Base-by-base conservation (phyloP, 2,113 vertebrate species). In the Oreochromis tanganicae region DNA sequence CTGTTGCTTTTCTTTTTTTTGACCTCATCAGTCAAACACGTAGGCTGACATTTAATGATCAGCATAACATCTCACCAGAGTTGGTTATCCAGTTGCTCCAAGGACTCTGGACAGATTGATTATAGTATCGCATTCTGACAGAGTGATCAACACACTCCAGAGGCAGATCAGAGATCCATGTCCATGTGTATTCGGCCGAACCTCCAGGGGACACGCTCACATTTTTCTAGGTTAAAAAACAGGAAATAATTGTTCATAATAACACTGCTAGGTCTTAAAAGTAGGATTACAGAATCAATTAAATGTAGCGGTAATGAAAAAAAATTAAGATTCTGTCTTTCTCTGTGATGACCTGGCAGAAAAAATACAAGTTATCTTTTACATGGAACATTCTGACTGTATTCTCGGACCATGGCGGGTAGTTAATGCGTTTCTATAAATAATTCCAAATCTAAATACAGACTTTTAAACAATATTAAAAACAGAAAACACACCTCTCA, bases 91-190 rank as follows among this genome's bases (percentile, higher is more conserved):
- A 96, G 68, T 61, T 5, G 46, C 94, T 95, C 95, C 95, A 96
- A 48, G 82, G 82, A 85, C 93, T 86, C 2, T 48, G 19, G 8
- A 7, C 14, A 9, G 88, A 86, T 8, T 66, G 48, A 59, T 86
- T 85, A 61, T 83, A 90, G 59, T 94, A 34, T 86, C 94, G 92
- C 29, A 96, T 87, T 79, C 95, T 94, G 79, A 93, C 92, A 2
- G 91, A 95, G 87, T 96, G 95, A 87, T 95, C 86, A 2, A 80
- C 85, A 56, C 96, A 96, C 80, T 95, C 86, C 52, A 96, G 91
- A 24, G 96, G 96, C 66, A 95, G 57, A 7, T 89, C 80, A 9
- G 95, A 96, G 9, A 86, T 85, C 95, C 95, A 96, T 5, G 90
- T 92, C 95, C 91, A 94, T 5, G 48, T 55, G 48, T 89, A 36